Evolutionary conservation across 2,113 vertebrate species (phyloP), one percentile per base, ranked within the genome.

Genomic region (Nothoprocta pentlandii): DNA sequence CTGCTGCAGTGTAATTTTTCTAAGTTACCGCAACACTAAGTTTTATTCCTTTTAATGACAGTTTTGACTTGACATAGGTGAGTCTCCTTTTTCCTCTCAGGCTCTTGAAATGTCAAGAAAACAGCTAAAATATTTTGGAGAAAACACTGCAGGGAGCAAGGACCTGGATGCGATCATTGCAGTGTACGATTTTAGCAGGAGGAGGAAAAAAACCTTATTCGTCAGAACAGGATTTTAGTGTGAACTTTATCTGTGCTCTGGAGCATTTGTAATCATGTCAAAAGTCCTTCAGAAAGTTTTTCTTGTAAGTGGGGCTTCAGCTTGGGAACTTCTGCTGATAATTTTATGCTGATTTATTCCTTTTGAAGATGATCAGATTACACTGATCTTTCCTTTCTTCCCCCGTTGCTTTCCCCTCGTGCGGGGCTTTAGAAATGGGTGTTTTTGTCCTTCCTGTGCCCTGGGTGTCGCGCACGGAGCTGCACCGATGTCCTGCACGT

Each of bases 331-430:
- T 86, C 74, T 90, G 56, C 67, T 56, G 44, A 28, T 87, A 94
- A 95, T 95, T 93, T 83, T 70, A 96, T 84, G 90, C 78, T 85
- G 94, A 94, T 96, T 93, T 96, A 95, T 94, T 97, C 88, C 47
- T 81, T 87, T 59, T 89, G 78, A 90, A 83, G 93, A 90, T 86
- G 88, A 81, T 44, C 68, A 51, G 78, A 69, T 81, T 77, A 83
- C 78, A 66, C 34, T 79, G 75, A 87, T 92, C 91, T 87, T 85
- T 75, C 54, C 51, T 93, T 32, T 80, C 66, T 77, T 79, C 68
- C 28, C 80, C 78, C 54, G 51, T 77, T 77, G 89, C 90, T 80
- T 86, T 83, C 71, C 77, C 56, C 49, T 87, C 59, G 39, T 25
- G 62, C 73, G 89, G 25, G n/a, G 32, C 80, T 89, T 84, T 76